Evolutionary conservation across 2,888 invertebrate species (phyloP), one percentile per base, ranked within the genome.

Genomic region (Calameuta filiformis): DNA sequence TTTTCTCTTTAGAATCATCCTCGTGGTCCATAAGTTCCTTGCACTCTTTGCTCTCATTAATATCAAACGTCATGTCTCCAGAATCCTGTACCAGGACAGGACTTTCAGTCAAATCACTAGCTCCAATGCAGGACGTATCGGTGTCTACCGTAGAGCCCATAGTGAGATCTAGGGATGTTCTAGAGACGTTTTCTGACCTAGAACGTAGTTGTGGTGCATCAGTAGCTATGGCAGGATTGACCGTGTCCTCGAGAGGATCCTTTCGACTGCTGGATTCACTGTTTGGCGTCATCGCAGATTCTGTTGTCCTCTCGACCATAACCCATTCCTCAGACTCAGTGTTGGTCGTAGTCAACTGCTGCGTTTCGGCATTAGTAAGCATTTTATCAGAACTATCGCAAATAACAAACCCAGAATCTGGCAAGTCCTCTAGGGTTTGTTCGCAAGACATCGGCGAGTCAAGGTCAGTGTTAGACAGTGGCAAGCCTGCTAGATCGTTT

Each of bases 401-500:
- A 30, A 89, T 88, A 9, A 88, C 87, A 23, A 89, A 91, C 69
- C 88, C 90, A 30, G 91, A 89, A 78, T 90, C 89, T 0, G 89
- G 88, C 4, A 90, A 76, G 76, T 89, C 88, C 71, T 90, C 90
- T 76, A 88, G 85, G 0, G 89, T 90, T 73, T 90, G 90, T 75
- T 91, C 91, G 79, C 88, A 91, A 4, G 90, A 90, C 91, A 91
- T 91, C 3, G 90, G 89, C 4, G 90, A 90, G 79, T 91, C 91
- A 12, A 90, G 85, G 80, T 91, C 91, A 11, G 90, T 90, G 76
- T 83, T 89, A 15, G 89, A 89, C 69, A 84, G 84, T 11, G 86
- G 85, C 68, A 87, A 56, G 11, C 83, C 85, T 11, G 80, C 30
- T 68, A 81, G 74, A 23, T 86, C 88, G 80, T 83, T 84, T 40